phyloP scores from a whole-genome alignment of 2,888 invertebrate genomes.

The Megalurothrips usitatus region DNA sequence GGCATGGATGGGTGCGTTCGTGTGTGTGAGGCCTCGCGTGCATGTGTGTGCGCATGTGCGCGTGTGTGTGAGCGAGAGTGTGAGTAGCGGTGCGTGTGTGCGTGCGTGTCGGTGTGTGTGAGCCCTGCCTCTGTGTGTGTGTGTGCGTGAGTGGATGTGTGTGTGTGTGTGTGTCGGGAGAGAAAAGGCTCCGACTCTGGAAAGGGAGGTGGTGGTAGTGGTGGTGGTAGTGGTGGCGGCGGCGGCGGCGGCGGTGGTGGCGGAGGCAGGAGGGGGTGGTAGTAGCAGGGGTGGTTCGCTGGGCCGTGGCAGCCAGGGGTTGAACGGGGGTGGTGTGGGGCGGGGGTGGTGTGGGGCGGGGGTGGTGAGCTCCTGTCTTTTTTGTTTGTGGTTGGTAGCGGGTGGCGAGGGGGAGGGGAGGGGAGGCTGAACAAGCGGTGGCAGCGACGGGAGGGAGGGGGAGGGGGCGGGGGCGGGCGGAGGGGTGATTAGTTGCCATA shows the following conservation, averaged over 20 bases:
- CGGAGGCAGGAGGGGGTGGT: neutral
- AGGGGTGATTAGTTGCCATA: slow-evolving; percentile 20
- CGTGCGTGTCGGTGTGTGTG: neutral
- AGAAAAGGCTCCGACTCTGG: slow-evolving; percentile 12
- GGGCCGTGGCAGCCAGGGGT: neutral
- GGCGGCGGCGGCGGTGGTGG: neutral
- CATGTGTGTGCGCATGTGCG: neutral
- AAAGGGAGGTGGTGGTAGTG: neutral
- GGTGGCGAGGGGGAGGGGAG: neutral
- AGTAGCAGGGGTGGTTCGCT: neutral
- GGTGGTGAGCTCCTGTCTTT: slow-evolving; percentile 2
- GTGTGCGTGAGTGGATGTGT: slow-evolving; percentile 22
- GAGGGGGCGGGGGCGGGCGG: neutral
- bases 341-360: neutral
- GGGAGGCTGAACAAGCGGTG: neutral
- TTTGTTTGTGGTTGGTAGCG: slow-evolving; percentile 18
- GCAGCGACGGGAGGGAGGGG: neutral
- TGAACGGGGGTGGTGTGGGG: neutral
- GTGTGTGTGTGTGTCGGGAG: slow-evolving; percentile 16
- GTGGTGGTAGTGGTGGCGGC: slow-evolving; percentile 9
- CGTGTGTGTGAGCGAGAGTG: neutral
- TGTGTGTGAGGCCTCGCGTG: slow-evolving; percentile 2
- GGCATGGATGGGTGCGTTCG: slow-evolving; percentile 24
- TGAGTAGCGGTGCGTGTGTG: neutral
- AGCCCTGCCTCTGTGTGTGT: neutral